Conservation (phyloP, 2,888 invertebrate genomes). For the Clostera curtula region DNA sequence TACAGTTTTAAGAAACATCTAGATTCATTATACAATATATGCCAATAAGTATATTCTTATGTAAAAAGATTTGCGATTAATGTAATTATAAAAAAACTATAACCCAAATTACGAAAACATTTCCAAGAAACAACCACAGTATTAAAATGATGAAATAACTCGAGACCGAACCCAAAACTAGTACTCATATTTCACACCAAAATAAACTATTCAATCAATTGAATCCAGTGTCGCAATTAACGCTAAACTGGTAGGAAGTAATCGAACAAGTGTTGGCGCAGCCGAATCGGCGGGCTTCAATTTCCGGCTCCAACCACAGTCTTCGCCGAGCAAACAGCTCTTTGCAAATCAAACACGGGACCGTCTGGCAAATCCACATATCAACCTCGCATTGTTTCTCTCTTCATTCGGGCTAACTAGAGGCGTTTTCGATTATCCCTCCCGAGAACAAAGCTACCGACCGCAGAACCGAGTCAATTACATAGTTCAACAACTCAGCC, state of each 20-base stretch:
- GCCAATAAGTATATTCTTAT: no score
- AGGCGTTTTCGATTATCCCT: constrained; percentile 73
- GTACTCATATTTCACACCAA: constrained; percentile 41
- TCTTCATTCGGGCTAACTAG: constrained; percentile 66
- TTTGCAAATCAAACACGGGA: constrained; percentile 72
- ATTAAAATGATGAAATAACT: no score
- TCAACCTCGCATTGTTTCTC: constrained; percentile 72
- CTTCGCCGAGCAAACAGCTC: constrained; percentile 66
- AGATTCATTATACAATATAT: no score
- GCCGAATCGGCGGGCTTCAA: constrained; percentile 51
- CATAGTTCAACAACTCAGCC: constrained; percentile 75
- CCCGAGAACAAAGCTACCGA: constrained; percentile 68
- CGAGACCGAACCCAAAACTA: no score
- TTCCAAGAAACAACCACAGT: no score
- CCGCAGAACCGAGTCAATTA: constrained; percentile 74
- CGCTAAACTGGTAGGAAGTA: constrained; percentile 47
- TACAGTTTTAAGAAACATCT: no score
- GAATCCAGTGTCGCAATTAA: no score
- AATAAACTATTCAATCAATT: no score
- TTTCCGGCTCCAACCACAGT: constrained; percentile 63
- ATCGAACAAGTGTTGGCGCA: constrained; percentile 61
- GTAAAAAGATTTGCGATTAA: no score
- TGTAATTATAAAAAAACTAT: no score
- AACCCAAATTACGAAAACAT: no score
- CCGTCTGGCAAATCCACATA: constrained; percentile 68